These are phyloP conservation scores for Anthopleura sola DNA, from an alignment of 64 coral and sea anemone species.

Conservation along the genomic window DNA sequence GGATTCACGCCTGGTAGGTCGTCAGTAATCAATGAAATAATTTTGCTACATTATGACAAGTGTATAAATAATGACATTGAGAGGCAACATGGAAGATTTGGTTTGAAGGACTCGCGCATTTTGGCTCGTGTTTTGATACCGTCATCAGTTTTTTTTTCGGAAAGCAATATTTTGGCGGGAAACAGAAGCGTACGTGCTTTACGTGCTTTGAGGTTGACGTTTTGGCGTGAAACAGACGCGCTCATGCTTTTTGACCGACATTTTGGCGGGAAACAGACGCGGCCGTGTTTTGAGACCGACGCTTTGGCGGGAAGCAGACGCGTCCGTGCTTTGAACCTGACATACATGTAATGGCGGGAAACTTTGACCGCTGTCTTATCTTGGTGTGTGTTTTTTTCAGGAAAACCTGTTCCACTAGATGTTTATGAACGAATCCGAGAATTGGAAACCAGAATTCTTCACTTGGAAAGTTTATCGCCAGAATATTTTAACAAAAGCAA, in stretches of 20 bases:
- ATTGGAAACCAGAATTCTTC: slow-evolving; percentile 75
- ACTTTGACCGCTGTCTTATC: not conserved
- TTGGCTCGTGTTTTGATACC: too few species aligned
- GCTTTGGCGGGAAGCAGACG: not conserved
- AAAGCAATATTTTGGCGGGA: too few species aligned
- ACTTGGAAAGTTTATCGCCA: slow-evolving; percentile 88
- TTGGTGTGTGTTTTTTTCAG: slow-evolving; percentile 36
- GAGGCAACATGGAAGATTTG: too few species aligned
- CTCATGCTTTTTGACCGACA: not conserved
- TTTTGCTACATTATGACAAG: too few species aligned
- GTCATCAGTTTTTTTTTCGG: too few species aligned
- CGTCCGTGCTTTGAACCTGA: not conserved
- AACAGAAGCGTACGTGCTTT: too few species aligned
- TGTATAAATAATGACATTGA: too few species aligned
- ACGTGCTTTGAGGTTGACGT: not conserved
- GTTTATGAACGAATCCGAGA: slow-evolving; percentile 67
- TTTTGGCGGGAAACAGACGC: slow-evolving; percentile 6
- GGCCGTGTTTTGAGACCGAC: not conserved
- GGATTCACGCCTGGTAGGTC: slow-evolving; percentile 53
- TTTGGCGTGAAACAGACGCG: not conserved
- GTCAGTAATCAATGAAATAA: not conserved
- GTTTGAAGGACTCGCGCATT: too few species aligned
- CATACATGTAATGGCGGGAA: too few species aligned
- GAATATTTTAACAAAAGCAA: slow-evolving; percentile 66
- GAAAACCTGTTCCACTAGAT: slow-evolving; percentile 65